phyloP scores from a whole-genome alignment of 2,797 vertebrate species.

The Sebastiscus tertius region DNA sequence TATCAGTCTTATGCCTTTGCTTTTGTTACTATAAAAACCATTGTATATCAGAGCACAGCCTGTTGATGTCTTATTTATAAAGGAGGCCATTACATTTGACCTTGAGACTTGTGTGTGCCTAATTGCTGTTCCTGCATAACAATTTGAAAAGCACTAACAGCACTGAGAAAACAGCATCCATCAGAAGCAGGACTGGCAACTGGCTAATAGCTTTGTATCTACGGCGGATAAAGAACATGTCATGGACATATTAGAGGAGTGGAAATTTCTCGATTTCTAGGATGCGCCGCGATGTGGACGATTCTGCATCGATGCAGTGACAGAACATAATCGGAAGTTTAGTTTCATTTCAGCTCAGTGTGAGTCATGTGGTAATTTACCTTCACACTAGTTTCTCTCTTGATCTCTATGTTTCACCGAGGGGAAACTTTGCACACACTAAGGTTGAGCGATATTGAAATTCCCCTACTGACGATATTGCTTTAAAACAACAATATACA shows the following conservation, averaged over 20 bases:
- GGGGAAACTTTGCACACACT: background rate
- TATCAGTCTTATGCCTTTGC: slow-evolving; percentile 25
- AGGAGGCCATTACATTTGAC: slow-evolving; percentile 61
- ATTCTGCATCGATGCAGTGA: background rate
- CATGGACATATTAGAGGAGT: background rate
- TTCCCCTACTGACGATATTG: background rate
- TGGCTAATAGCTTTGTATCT: slow-evolving; percentile 25
- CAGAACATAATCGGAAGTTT: background rate
- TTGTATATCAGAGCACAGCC: slow-evolving; percentile 49
- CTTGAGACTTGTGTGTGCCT: slow-evolving; percentile 58
- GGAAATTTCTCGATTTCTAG: background rate
- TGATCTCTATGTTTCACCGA: background rate
- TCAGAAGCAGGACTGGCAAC: slow-evolving; percentile 32
- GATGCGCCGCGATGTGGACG: background rate
- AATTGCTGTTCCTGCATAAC: slow-evolving; percentile 58
- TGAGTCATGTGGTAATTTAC: background rate
- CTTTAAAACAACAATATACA: background rate
- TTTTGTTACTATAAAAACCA: slow-evolving; percentile 35
- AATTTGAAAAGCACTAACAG: slow-evolving; percentile 46
- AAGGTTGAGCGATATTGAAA: background rate
- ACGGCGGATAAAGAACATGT: slow-evolving; percentile 19
- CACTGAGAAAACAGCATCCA: slow-evolving; percentile 40
- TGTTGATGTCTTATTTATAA: slow-evolving; percentile 61
- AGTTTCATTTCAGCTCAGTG: background rate
- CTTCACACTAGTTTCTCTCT: background rate